These are phyloP conservation scores for Centropristis striata DNA, from an alignment of 2,113 vertebrate genomes.

Conservation along the genomic window DNA sequence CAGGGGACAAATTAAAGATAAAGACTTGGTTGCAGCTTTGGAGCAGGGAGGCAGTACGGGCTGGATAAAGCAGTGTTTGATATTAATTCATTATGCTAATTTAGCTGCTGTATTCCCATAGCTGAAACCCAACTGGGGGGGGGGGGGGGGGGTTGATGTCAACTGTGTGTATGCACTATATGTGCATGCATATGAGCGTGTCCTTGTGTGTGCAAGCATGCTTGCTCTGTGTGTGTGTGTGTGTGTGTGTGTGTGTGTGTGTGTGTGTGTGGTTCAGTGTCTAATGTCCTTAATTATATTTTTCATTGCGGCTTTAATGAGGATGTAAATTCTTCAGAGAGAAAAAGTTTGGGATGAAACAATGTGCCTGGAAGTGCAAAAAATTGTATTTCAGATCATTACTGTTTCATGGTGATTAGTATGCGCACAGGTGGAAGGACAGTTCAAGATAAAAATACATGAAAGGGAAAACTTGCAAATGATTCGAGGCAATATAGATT, in stretches of 20 bases:
- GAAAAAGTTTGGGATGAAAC: constrained; percentile 12
- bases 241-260: not conserved
- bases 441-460: constrained; percentile 20
- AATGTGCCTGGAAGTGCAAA: constrained; percentile 12
- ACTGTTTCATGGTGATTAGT: constrained; percentile 11
- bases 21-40: constrained; percentile 37
- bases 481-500: not conserved
- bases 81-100: constrained; percentile 65
- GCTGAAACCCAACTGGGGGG: constrained; percentile 21
- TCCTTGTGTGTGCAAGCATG: not conserved
- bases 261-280: constrained; percentile 2
- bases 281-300: constrained; percentile 23
- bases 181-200: constrained; percentile 1
- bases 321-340: constrained; percentile 11
- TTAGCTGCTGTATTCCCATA: constrained; percentile 34
- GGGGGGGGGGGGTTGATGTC: no score
- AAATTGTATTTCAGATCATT: constrained; percentile 32
- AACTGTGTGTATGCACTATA: not conserved
- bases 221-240: not conserved
- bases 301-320: constrained; percentile 40
- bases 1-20: constrained; percentile 53
- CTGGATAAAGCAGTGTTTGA: constrained; percentile 48
- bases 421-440: constrained; percentile 16
- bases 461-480: constrained; percentile 10
- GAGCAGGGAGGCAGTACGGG: constrained; percentile 31